Evolutionary conservation across 2,113 vertebrate species (phyloP).

Genomic region (Festucalex cinctus): DNA sequence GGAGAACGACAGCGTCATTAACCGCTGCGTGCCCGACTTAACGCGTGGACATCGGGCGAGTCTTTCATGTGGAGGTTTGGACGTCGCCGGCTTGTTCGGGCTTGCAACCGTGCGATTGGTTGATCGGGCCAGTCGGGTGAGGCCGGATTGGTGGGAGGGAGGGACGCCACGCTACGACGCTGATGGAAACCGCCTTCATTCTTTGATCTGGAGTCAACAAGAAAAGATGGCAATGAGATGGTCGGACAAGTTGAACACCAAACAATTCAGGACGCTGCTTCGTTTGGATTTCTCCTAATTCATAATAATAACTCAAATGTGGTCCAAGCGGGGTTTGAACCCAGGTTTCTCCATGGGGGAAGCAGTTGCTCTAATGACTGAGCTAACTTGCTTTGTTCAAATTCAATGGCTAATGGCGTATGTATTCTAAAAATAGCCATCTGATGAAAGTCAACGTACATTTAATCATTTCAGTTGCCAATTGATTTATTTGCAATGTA

Average conservation of each 20-base stretch:
- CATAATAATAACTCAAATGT: too few relatives aligned
- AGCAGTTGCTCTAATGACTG: too few relatives aligned
- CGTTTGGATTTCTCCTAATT: neutral
- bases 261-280: slow-evolving; percentile 37
- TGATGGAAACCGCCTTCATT: slow-evolving; percentile 42
- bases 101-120: neutral
- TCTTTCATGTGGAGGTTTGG: neutral
- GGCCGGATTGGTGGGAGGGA: slow-evolving; percentile 30
- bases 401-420: too few relatives aligned
- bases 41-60: slow-evolving; percentile 1
- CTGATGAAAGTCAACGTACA: too few relatives aligned
- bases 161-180: slow-evolving; percentile 3
- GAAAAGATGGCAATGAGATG: neutral
- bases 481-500: too few relatives aligned
- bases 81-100: neutral
- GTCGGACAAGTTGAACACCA: neutral
- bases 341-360: too few relatives aligned
- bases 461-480: too few relatives aligned
- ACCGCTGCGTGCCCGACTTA: neutral
- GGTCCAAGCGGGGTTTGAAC: too few relatives aligned
- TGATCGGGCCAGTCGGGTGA: slow-evolving; percentile 12
- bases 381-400: too few relatives aligned
- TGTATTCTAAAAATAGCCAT: too few relatives aligned
- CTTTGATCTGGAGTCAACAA: slow-evolving; percentile 63
- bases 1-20: slow-evolving; percentile 2